Percentiles rank a stretch among this genome's conserved stretches.
These are phyloP conservation scores for Corydoras sp. DNA, from an alignment of 2,113 vertebrate species.

Conservation along the genomic window DNA sequence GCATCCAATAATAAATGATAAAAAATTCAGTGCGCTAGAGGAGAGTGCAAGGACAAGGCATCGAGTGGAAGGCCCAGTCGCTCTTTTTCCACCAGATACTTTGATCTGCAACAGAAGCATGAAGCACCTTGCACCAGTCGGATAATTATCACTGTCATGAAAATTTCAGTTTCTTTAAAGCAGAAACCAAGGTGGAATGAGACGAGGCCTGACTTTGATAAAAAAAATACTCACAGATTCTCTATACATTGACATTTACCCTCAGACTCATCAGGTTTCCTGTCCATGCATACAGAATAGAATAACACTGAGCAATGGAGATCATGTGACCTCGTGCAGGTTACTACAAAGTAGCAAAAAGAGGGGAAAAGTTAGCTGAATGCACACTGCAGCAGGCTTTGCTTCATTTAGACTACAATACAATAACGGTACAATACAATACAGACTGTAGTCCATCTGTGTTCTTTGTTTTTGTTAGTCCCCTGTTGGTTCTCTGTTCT, in stretches of 20 bases:
- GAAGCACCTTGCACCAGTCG: conserved; percentile 38
- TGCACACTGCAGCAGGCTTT: conserved; percentile 10
- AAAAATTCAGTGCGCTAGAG: conserved; percentile 46
- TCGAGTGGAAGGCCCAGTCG: conserved; percentile 33
- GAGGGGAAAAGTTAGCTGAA: conserved; percentile 4
- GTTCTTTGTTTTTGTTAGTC: no score
- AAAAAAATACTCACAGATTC: conserved; percentile 5
- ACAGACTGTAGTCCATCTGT: no score
- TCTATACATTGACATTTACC: not conserved
- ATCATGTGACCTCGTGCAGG: no score
- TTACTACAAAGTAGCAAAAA: not conserved
- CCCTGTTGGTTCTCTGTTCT: no score
- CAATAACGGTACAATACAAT: not conserved
- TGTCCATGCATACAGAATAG: no score
- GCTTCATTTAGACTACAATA: conserved; percentile 20
- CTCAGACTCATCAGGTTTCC: not conserved
- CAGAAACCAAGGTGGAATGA: conserved; percentile 34
- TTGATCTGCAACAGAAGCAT: conserved; percentile 43
- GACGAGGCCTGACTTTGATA: conserved; percentile 31
- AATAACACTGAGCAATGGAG: no score
- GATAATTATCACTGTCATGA: conserved; percentile 49
- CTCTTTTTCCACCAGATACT: conserved; percentile 32
- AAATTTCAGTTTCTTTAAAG: conserved; percentile 46
- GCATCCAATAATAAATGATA: conserved; percentile 43
- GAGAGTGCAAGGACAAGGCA: conserved; percentile 45